A percentile compares a stretch with the other conserved stretches of the same genome.
Evolutionary conservation across 2,797 vertebrate genomes (phyloP).

Genomic region (Enteromius argenteus): DNA sequence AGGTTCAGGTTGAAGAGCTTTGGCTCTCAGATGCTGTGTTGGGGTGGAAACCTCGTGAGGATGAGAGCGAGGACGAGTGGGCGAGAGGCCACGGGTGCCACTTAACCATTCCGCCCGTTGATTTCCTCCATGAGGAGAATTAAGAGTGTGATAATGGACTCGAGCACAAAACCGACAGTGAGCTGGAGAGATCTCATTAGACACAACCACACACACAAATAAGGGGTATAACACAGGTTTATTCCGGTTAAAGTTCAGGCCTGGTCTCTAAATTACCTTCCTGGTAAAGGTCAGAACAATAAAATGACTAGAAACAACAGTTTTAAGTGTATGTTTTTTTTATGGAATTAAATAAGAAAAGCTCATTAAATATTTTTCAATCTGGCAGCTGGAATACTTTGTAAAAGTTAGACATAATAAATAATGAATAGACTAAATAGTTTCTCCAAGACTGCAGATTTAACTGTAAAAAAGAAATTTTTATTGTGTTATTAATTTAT

Average conservation of each 20-base stretch:
- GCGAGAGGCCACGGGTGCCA: constrained; percentile 21
- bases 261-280: neutral
- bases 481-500: no score
- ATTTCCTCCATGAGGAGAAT: constrained; percentile 51
- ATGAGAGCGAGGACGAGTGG: constrained; percentile 37
- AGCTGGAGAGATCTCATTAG: constrained; percentile 44
- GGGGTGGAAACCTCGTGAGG: constrained; percentile 3
- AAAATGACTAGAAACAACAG: neutral
- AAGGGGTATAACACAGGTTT: neutral
- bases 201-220: neutral
- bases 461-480: neutral
- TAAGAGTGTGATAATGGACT: constrained; percentile 53
- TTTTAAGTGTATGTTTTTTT: neutral
- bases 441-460: neutral
- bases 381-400: neutral
- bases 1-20: constrained; percentile 27
- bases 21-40: constrained; percentile 18
- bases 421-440: neutral
- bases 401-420: neutral
- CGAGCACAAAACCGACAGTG: constrained; percentile 28
- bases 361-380: neutral
- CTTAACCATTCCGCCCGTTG: constrained; percentile 8
- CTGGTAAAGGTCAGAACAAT: neutral
- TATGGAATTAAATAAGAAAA: neutral
- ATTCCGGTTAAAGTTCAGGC: neutral